Evolutionary conservation across 2,113 vertebrate species (phyloP).

Genomic region (Hirundichthys speculiger): DNA sequence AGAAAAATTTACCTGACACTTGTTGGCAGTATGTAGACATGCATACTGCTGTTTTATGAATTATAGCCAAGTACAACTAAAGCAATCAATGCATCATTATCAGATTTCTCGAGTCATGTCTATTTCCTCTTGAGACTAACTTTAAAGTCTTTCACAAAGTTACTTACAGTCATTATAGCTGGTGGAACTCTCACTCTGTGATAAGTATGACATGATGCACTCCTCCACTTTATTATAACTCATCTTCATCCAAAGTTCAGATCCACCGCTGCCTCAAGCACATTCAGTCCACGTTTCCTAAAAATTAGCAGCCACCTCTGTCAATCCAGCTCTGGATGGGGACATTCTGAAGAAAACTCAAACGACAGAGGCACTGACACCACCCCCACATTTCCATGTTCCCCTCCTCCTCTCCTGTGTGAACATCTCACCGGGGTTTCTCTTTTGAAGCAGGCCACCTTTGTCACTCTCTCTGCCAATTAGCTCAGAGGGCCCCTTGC

Average conservation of each 20-base stretch:
- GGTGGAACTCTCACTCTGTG: conserved; percentile 77
- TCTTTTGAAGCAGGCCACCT: conserved; percentile 84
- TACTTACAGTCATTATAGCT: conserved; percentile 88
- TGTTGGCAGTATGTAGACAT: too few relatives aligned
- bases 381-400: conserved; percentile 65
- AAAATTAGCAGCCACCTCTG: conserved; percentile 5
- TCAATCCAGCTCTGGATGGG: conserved; percentile 6
- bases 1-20: too few relatives aligned
- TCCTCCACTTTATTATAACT: conserved; percentile 51
- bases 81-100: too few relatives aligned
- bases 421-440: conserved; percentile 77
- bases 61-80: too few relatives aligned
- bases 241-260: conserved; percentile 49
- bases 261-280: conserved; percentile 6
- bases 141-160: not conserved
- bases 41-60: too few relatives aligned
- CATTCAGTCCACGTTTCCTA: conserved; percentile 15
- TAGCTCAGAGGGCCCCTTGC: conserved; percentile 81
- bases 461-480: conserved; percentile 86
- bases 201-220: conserved; percentile 67
- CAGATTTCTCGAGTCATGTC: too few relatives aligned
- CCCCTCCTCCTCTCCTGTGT: conserved; percentile 44
- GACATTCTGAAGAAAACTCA: conserved; percentile 13
- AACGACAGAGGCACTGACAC: conserved; percentile 22
- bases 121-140: not conserved